Conservation (phyloP, 1,140 invertebrate species). For the Habropoda laboriosa region DNA sequence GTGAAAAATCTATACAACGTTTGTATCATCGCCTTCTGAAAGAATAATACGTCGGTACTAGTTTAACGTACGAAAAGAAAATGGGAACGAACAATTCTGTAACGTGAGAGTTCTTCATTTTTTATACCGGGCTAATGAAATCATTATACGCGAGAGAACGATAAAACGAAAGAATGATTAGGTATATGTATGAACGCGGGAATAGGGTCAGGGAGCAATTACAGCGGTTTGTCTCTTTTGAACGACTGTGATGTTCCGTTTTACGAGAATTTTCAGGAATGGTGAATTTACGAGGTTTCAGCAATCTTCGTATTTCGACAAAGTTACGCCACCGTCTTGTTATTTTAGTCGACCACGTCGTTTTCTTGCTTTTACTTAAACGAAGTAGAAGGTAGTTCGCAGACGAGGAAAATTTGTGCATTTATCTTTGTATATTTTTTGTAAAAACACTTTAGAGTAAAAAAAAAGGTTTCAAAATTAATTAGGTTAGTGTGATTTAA, state of each 20-base stretch:
- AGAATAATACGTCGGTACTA: conserved; percentile 23
- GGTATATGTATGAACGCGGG: background rate
- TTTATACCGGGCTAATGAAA: background rate
- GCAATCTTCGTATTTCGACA: background rate
- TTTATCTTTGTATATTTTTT: background rate
- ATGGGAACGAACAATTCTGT: background rate
- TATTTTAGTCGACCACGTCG: background rate
- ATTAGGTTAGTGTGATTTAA: background rate
- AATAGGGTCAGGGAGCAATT: conserved; percentile 20
- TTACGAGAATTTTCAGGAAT: background rate
- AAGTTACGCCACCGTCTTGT: no score
- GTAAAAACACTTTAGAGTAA: no score
- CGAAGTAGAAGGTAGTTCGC: background rate
- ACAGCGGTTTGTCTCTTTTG: background rate
- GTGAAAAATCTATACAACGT: background rate
- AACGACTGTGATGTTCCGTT: background rate
- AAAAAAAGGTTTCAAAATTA: background rate
- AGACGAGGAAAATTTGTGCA: background rate
- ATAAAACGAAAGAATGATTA: background rate
- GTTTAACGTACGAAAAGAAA: no score
- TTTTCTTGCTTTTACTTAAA: background rate
- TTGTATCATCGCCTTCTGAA: background rate
- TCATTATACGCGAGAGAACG: background rate
- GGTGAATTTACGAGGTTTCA: background rate
- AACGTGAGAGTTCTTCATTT: no score